Conservation (phyloP, 2,113 vertebrate genomes). For the Osmerus mordax region DNA sequence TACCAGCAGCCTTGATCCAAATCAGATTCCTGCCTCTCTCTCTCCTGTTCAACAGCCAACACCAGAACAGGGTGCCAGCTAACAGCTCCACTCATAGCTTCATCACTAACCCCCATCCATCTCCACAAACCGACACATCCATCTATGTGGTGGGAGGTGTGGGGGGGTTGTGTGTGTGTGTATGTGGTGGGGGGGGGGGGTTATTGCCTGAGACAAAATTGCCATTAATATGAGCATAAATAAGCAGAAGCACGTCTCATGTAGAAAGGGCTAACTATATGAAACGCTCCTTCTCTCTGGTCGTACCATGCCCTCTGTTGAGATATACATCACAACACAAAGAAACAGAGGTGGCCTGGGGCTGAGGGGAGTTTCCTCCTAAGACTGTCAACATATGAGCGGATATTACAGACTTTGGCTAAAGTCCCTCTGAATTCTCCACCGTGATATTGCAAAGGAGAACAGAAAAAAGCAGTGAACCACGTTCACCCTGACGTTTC, state of each 20-base stretch:
- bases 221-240: constrained; percentile 5
- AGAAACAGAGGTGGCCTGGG: constrained; percentile 23
- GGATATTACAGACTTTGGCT: constrained; percentile 64
- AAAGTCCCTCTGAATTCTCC: constrained; percentile 32
- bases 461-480: background rate
- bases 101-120: constrained; percentile 24
- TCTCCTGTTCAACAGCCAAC: constrained; percentile 45
- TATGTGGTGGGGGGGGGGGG: background rate
- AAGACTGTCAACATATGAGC: constrained; percentile 56
- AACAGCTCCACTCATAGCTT: constrained; percentile 28
- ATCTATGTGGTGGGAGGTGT: background rate
- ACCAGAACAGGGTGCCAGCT: constrained; percentile 39
- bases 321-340: constrained; percentile 33
- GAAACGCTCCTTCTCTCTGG: background rate
- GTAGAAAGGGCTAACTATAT: background rate
- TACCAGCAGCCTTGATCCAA: constrained; percentile 35
- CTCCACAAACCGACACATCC: background rate
- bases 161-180: too few species aligned
- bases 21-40: constrained; percentile 38
- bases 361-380: constrained; percentile 47
- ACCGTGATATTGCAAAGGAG: constrained; percentile 27
- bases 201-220: background rate
- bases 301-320: constrained; percentile 3
- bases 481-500: background rate
- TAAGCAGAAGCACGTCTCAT: constrained; percentile 25